phyloP scores from a whole-genome alignment of 2,888 invertebrate genomes.

The Trichacis sp. region DNA sequence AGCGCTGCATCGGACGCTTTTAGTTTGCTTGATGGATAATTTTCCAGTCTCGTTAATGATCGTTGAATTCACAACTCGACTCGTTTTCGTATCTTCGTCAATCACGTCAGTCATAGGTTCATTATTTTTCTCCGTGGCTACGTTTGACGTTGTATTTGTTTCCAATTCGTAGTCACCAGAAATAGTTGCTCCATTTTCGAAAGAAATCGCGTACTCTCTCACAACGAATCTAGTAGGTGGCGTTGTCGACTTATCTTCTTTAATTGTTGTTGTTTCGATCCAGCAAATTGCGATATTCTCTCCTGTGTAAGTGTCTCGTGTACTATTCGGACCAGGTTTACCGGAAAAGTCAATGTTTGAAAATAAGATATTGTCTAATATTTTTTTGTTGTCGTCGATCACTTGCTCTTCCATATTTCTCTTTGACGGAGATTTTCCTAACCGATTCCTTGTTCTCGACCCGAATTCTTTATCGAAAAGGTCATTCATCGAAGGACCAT shows the following conservation, averaged over 20 bases:
- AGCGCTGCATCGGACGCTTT: slow-evolving; percentile 44
- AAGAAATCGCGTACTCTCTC: slow-evolving; percentile 50
- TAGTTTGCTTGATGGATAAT: slow-evolving; percentile 36
- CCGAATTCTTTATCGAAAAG: neutral
- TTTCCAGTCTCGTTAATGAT: slow-evolving; percentile 27
- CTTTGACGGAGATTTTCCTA: neutral
- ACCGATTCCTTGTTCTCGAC: neutral
- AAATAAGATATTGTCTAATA: neutral
- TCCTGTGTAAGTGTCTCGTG: slow-evolving; percentile 38
- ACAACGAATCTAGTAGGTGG: slow-evolving; percentile 48
- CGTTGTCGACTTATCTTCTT: slow-evolving; percentile 40
- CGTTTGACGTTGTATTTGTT: slow-evolving; percentile 22
- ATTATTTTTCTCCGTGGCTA: slow-evolving; percentile 15
- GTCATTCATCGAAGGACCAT: neutral
- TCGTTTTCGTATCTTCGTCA: slow-evolving; percentile 44
- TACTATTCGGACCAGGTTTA: slow-evolving; percentile 17
- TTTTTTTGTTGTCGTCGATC: neutral
- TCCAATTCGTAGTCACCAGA: slow-evolving; percentile 44
- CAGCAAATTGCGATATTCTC: slow-evolving; percentile 51
- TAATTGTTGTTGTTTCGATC: slow-evolving; percentile 51
- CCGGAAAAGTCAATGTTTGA: neutral
- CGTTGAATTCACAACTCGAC: slow-evolving; percentile 40
- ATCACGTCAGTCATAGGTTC: slow-evolving; percentile 46
- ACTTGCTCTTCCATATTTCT: neutral
- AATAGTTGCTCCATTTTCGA: slow-evolving; percentile 50